phyloP scores from a whole-genome alignment of 2,113 vertebrate species.

The Sula dactylatra region DNA sequence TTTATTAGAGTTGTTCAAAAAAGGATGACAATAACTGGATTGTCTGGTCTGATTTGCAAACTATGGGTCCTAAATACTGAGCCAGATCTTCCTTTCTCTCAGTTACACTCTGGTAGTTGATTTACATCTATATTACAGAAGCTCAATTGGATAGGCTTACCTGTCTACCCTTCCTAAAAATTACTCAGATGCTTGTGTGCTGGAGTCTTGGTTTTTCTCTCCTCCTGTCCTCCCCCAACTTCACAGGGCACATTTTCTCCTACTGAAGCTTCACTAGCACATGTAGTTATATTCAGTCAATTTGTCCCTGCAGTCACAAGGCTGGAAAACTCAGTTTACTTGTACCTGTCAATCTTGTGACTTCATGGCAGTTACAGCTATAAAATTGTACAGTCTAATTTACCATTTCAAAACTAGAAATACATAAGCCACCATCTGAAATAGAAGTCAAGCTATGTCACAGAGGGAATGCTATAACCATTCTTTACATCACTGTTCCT shows the following conservation, averaged over 20 bases:
- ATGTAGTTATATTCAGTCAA: not conserved
- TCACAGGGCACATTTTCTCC: not conserved
- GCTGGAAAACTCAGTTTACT: not conserved
- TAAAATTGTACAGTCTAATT: not conserved
- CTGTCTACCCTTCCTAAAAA: not conserved
- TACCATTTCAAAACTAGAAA: not conserved
- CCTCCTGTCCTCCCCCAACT: too few species aligned
- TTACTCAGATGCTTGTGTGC: not conserved
- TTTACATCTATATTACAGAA: not conserved
- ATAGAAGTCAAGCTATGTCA: not conserved
- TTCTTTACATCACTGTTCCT: not conserved
- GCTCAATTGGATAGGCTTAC: not conserved
- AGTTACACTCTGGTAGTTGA: rapidly evolving
- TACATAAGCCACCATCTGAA: not conserved
- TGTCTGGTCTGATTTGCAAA: not conserved
- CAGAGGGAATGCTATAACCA: not conserved
- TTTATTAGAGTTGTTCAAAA: not conserved
- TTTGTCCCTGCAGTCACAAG: not conserved
- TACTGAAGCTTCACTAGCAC: not conserved
- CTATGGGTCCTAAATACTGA: not conserved
- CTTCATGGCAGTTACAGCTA: not conserved
- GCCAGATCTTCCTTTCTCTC: not conserved
- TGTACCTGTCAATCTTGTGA: not conserved
- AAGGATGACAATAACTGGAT: not conserved
- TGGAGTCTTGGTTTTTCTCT: not conserved